A percentile compares a stretch with the other conserved stretches of the same genome.
Evolutionary conservation across 2,888 invertebrate species (phyloP).

Genomic region (Drosophila histrio): DNA sequence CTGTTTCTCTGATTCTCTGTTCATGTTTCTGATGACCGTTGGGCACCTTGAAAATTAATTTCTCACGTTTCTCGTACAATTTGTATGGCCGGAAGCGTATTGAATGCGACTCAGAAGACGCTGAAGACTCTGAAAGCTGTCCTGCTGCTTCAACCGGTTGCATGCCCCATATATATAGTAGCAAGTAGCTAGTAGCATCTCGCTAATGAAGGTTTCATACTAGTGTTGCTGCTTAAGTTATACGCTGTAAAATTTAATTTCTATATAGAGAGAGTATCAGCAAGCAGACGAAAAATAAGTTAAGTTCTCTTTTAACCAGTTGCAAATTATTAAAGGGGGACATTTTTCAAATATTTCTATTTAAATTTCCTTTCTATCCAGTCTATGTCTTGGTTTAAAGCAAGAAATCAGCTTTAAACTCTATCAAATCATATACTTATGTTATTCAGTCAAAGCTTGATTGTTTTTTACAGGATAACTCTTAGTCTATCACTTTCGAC

Average conservation of each 20-base stretch:
- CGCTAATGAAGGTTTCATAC: constrained; percentile 74
- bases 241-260: constrained; percentile 14
- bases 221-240: constrained; percentile 43
- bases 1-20: too few relatives aligned
- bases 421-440: too few relatives aligned
- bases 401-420: too few relatives aligned
- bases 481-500: not conserved
- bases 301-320: too few relatives aligned
- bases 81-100: constrained; percentile 72
- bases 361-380: too few relatives aligned
- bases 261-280: not conserved
- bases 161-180: too few relatives aligned
- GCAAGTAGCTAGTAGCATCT: constrained; percentile 26
- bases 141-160: constrained; percentile 15
- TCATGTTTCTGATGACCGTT: constrained; percentile 7
- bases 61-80: constrained; percentile 73
- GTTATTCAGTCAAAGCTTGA: too few relatives aligned
- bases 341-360: too few relatives aligned
- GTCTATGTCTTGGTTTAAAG: too few relatives aligned
- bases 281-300: not conserved
- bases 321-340: too few relatives aligned
- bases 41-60: constrained; percentile 69
- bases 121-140: not conserved
- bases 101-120: constrained; percentile 50
- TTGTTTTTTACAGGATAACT: constrained; percentile 1